phyloP scores from a whole-genome alignment of 2,797 vertebrate species.

The Lacerta agilis region DNA sequence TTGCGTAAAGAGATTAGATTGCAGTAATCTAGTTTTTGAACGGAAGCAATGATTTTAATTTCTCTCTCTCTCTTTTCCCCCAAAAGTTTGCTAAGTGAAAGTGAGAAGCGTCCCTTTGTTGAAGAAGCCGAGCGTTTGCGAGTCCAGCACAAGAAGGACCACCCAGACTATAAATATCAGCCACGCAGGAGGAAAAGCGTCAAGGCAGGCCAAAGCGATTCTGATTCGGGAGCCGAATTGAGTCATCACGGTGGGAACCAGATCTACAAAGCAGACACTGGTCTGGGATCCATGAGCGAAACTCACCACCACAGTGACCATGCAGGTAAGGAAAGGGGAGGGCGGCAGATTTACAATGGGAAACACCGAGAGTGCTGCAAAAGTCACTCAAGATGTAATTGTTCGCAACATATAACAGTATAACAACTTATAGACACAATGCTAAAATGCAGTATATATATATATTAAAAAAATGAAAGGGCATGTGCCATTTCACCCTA shows the following conservation, averaged over 20 bases:
- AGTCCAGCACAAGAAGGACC: constrained; percentile 98
- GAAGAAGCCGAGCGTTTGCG: constrained; percentile 95
- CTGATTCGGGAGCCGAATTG: constrained; percentile 89
- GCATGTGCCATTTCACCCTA: too few species aligned
- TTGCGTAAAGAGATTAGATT: neutral
- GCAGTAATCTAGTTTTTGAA: neutral
- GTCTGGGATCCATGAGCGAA: constrained; percentile 83
- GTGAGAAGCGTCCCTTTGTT: constrained; percentile 96
- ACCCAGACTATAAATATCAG: constrained; percentile 99
- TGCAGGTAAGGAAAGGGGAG: constrained; percentile 79
- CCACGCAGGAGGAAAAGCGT: constrained; percentile 93
- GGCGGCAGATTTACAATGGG: too few species aligned
- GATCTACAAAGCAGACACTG: constrained; percentile 89
- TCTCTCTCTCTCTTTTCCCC: rapidly evolving
- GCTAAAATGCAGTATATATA: too few species aligned
- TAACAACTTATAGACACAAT: too few species aligned
- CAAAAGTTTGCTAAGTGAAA: constrained; percentile 90
- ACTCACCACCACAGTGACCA: constrained; percentile 88
- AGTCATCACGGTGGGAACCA: constrained; percentile 81
- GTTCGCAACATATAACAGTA: too few species aligned
- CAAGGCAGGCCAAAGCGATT: constrained; percentile 92
- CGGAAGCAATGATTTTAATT: neutral
- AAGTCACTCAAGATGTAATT: too few species aligned
- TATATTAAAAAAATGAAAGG: too few species aligned
- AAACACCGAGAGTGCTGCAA: neutral